Conservation (phyloP, 2,797 vertebrate genomes). For the Rhynchotus rufescens region DNA sequence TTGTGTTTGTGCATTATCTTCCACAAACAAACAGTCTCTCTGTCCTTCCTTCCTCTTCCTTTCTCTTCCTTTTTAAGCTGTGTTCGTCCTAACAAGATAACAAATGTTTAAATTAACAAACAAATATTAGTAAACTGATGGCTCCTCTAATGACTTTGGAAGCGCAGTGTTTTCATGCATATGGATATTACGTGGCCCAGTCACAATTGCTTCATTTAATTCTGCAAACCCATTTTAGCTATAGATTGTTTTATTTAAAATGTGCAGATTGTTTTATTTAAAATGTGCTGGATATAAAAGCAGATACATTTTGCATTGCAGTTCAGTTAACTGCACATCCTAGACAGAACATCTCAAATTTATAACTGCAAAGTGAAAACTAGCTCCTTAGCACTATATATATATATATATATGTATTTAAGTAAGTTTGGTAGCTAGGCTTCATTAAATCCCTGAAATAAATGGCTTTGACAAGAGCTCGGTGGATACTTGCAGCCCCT, state of each 20-base stretch:
- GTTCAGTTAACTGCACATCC: background rate
- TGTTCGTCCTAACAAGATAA: background rate
- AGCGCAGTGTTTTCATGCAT: background rate
- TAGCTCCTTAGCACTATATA: background rate
- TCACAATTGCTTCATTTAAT: background rate
- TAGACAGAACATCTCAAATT: background rate
- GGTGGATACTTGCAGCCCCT: background rate
- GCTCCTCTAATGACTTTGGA: background rate
- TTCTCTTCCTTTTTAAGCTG: background rate
- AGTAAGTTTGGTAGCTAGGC: background rate
- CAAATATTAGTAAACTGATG: background rate
- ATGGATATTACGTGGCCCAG: background rate
- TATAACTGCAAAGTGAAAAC: background rate
- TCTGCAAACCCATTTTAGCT: background rate
- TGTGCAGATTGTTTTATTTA: background rate
- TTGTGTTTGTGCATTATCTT: background rate
- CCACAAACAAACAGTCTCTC: background rate
- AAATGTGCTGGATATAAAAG: background rate
- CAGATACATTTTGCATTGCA: background rate
- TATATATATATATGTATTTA: background rate
- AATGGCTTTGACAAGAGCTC: background rate
- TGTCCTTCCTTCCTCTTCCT: background rate
- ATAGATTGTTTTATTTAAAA: background rate
- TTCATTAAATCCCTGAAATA: background rate
- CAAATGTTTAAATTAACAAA: slow-evolving; percentile 26